Base-by-base conservation (phyloP, 2,797 vertebrate species). In the Phyllotis vaccarum region DNA sequence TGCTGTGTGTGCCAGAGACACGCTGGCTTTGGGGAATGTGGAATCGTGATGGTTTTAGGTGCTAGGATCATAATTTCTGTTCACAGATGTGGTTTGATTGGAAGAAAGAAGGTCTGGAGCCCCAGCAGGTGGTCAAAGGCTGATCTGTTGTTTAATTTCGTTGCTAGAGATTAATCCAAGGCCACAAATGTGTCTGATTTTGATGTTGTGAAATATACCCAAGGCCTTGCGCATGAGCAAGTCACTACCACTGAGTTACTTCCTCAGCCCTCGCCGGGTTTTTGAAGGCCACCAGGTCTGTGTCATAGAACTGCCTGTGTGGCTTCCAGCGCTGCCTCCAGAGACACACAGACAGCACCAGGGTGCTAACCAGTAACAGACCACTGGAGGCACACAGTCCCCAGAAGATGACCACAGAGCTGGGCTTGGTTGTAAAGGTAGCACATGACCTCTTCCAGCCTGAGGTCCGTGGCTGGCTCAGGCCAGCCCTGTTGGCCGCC, bases 221-320 rank as follows among this genome's bases (percentile, higher is more conserved):
- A 66, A 60, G 37, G 34, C 87, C 52, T 76, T 13, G 5, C 0
- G 5, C 16, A 19, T 3, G 2, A 21, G n/a, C 43, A 29, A 52
- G 49, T 58, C 29, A 12, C 34, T 43, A 40, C 54, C 89, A 64
- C 43, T n/a, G 56, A 62, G 43, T 37, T 72, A 40, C 37, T 49
- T 78, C 64, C 31, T 68, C 52, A 19, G 62, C 27, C 34, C 34
- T 78, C 31, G 16, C 80, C 9, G 98, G 98, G 89, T 99, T 99
- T 96, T 98, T 98, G 56, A 98, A 98, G 78, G 98, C 98, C 66
- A 99, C 98, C 12, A 99, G 97, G 75, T 98, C 98, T 54, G 98
- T 98, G 21, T 97, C 97, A 0, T 97, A 97, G 34, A 97, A 97
- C 90, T 98, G 98, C 29, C 34, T 88, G 3, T 79, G 95, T 8